Percentiles rank a stretch among this genome's conserved stretches.
phyloP scores from a whole-genome alignment of 2,888 invertebrate genomes.

The Eucera pruinosa region DNA sequence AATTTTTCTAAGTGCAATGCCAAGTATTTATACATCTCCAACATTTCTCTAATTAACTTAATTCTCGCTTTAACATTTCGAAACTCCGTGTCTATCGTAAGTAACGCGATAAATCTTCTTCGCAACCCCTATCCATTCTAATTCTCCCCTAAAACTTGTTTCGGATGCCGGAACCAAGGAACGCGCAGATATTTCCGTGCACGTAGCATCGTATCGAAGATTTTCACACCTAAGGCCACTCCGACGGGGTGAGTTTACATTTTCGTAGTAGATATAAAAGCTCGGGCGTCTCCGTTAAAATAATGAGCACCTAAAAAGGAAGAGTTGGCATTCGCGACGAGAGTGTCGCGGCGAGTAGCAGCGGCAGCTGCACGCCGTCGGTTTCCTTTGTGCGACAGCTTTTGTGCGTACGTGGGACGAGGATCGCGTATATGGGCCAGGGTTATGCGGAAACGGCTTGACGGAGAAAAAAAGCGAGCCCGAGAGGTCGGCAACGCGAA shows the following conservation, averaged over 20 bases:
- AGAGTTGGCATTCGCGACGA: constrained; percentile 62
- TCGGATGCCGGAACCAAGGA: constrained; percentile 2
- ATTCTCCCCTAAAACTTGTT: not conserved
- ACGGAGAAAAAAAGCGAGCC: constrained; percentile 24
- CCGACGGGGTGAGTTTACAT: constrained; percentile 49
- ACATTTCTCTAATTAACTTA: too few species aligned
- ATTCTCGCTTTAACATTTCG: too few species aligned
- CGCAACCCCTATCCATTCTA: not conserved
- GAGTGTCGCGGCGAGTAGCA: constrained; percentile 32
- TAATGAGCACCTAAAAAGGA: constrained; percentile 76
- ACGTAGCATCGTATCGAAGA: constrained; percentile 10
- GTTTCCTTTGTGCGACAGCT: constrained; percentile 44
- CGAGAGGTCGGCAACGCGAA: constrained; percentile 35
- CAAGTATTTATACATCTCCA: too few species aligned
- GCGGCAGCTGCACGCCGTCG: not conserved
- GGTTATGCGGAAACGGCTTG: constrained; percentile 52
- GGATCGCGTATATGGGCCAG: constrained; percentile 60
- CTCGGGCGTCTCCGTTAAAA: constrained; percentile 72
- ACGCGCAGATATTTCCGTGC: not conserved
- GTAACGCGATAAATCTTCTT: too few species aligned
- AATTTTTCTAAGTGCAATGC: too few species aligned
- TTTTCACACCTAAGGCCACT: not conserved
- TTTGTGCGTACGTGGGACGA: constrained; percentile 48
- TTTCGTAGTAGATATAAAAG: constrained; percentile 73
- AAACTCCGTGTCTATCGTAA: too few species aligned